phyloP scores from a whole-genome alignment of 2,888 invertebrate species.

The Idaea straminata region DNA sequence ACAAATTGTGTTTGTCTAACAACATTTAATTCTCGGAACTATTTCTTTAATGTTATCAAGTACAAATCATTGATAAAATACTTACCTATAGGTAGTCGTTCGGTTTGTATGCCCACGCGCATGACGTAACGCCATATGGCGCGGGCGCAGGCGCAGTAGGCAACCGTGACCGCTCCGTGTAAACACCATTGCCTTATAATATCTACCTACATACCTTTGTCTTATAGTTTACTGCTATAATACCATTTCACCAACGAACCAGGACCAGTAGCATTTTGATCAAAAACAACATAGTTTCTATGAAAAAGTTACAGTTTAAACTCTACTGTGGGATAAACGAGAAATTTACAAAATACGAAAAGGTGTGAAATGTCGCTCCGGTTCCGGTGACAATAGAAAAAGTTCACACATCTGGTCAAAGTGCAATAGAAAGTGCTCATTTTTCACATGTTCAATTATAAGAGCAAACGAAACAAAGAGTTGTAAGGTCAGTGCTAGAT shows the following conservation, averaged over 20 bases:
- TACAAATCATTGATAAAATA: slow-evolving; percentile 2
- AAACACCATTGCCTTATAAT: slow-evolving; percentile 17
- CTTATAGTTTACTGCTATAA: slow-evolving; percentile 8
- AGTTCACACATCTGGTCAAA: not conserved
- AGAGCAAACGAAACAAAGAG: not conserved
- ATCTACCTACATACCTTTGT: slow-evolving; percentile 12
- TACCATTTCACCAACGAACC: not conserved
- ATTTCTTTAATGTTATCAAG: slow-evolving; percentile 2
- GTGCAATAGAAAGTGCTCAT: not conserved
- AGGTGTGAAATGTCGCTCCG: not conserved
- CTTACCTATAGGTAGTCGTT: not conserved
- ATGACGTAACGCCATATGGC: slow-evolving; percentile 49
- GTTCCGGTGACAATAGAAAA: not conserved
- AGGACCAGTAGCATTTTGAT: not conserved
- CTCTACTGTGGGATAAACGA: too few species aligned
- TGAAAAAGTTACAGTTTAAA: not conserved
- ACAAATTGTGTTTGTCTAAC: not conserved
- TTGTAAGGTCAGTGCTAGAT: not conserved
- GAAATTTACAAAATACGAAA: not conserved
- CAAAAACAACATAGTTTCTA: not conserved
- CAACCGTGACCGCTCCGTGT: slow-evolving; percentile 26
- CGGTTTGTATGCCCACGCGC: slow-evolving; percentile 38
- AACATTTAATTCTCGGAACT: not conserved
- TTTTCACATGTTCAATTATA: not conserved
- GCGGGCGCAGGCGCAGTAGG: slow-evolving; percentile 26